A percentile compares a stretch with the other conserved stretches of the same genome.
Conservation (phyloP, 1,140 invertebrate species). For the Liolophura sinensis region DNA sequence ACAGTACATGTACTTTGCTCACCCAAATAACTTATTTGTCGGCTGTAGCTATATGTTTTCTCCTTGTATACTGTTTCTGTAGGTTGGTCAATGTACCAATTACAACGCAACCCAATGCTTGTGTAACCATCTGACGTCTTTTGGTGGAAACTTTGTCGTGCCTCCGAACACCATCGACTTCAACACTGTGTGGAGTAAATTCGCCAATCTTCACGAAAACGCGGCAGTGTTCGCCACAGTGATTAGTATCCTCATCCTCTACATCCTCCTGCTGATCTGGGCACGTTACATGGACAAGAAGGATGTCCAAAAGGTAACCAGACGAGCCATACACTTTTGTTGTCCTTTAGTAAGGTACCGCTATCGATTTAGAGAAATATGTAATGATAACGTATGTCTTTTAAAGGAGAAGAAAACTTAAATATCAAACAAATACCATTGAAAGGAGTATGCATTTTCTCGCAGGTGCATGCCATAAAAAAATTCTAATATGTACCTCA, state of each 20-base stretch:
- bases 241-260: conserved; percentile 59
- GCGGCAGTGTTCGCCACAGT: conserved; percentile 60
- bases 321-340: too few relatives aligned
- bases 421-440: too few relatives aligned
- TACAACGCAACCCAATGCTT: conserved; percentile 58
- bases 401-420: too few relatives aligned
- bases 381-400: too few relatives aligned
- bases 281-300: conserved; percentile 62
- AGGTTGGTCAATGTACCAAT: conserved; percentile 51
- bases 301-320: conserved; percentile 49
- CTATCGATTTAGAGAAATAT: too few relatives aligned
- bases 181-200: conserved; percentile 62
- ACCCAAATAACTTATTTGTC: not conserved
- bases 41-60: not conserved
- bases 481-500: too few relatives aligned
- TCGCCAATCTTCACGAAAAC: conserved; percentile 53
- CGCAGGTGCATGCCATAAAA: too few relatives aligned
- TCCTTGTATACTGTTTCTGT: not conserved
- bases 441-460: too few relatives aligned
- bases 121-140: conserved; percentile 64
- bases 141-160: conserved; percentile 63
- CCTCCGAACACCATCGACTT: conserved; percentile 66
- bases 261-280: conserved; percentile 60
- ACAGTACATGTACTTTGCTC: too few relatives aligned
- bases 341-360: too few relatives aligned